Conservation (phyloP, 35 echinoderm and acorn worm genomes). For the Hemicentrotus pulcherrimus region DNA sequence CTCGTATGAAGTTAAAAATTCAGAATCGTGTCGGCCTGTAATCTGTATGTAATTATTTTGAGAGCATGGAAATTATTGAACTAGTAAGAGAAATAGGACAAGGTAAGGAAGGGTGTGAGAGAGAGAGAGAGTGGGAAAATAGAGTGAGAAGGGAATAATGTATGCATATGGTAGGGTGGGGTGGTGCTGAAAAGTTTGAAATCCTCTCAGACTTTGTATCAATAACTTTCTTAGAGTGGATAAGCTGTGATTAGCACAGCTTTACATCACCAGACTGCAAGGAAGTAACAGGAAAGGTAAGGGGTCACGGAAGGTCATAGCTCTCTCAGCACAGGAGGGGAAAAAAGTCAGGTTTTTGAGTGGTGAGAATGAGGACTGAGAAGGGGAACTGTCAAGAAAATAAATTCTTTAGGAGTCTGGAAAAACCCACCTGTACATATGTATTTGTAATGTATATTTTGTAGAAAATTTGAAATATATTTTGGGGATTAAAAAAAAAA, state of each 20-base stretch:
- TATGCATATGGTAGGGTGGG: background rate
- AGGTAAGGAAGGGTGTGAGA: background rate
- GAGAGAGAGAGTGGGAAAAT: background rate
- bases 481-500: background rate
- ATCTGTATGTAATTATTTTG: too few relatives aligned
- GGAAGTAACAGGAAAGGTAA: background rate
- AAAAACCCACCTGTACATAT: background rate
- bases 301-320: slow-evolving; percentile 28
- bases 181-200: background rate
- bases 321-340: slow-evolving; percentile 47
- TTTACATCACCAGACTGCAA: background rate
- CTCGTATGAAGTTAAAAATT: too few relatives aligned
- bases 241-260: slow-evolving; percentile 35
- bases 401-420: background rate
- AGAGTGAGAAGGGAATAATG: background rate
- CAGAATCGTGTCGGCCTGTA: too few relatives aligned
- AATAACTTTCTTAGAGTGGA: slow-evolving; percentile 22
- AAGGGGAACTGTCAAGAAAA: background rate
- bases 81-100: background rate
- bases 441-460: background rate
- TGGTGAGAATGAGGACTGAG: background rate
- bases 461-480: background rate
- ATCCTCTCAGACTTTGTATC: slow-evolving; percentile 16
- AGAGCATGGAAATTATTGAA: too few relatives aligned
- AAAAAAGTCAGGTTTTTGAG: background rate